Base-by-base conservation (phyloP, 2,888 invertebrate genomes). In the Clostera curtula region DNA sequence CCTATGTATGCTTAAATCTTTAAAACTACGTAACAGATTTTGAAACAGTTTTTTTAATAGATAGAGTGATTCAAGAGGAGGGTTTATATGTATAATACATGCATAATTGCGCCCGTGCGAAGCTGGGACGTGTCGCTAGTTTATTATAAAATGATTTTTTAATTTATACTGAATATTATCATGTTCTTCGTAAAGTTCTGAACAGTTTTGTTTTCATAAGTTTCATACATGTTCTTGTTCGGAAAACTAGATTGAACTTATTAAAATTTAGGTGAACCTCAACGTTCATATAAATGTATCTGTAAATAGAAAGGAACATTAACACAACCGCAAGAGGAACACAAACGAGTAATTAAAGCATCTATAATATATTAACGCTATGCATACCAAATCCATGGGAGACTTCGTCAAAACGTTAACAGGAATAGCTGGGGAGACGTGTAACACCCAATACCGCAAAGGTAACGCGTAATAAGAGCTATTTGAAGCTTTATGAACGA, bases 401-500 rank as follows among this genome's bases (percentile, higher is more conserved):
- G 70, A 63, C 66, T 71, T 66, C 72, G 71, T 63, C 56, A 59
- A 65, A 72, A 71, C 65, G 66, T 58, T 68, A 67, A 59, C 57
- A 56, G 65, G 57, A 62, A 63, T 57, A 57, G 63, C 56, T 54
- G 50, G 68, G 71, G 73, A 64, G 67, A 68, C 66, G 58, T 62
- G 71, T 72, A 76, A 67, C 76, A 77, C 74, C 65, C 72, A 77
- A 82, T 80, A 79, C 74, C 74, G 63, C 77, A 73, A 67, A 75
- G 74, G 77, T 74, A 61, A 66, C 66, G 60, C 54, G 72, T 77
- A 77, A 82, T 82, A 77, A 66, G 56, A 70, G 73, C 76, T 70
- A 71, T 82, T 80, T 59, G 62, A 57, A 70, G 76, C 72, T 79
- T 83, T 80, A 82, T 76, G 82, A 75, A 80, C 77, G 76, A 82